Percentiles rank a stretch among this genome's conserved stretches.
phyloP scores from a whole-genome alignment of 1,140 invertebrate genomes.

The Cecropterus lyciades region DNA sequence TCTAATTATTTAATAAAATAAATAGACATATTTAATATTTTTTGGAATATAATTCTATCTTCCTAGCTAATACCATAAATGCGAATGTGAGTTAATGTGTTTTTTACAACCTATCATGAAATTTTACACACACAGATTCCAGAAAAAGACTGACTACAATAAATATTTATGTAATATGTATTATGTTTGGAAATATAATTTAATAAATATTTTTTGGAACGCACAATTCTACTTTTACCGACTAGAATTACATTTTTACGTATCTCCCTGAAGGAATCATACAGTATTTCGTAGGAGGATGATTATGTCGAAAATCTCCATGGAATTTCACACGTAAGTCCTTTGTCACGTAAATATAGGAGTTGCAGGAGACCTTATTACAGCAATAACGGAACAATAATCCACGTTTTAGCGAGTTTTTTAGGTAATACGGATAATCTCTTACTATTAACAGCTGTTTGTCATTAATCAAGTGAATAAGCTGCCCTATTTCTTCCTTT shows the following conservation, averaged over 20 bases:
- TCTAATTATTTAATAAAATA: no score
- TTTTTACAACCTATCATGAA: no score
- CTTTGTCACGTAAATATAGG: slow-evolving; percentile 42
- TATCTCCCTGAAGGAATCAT: slow-evolving; percentile 37
- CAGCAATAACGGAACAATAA: slow-evolving; percentile 45
- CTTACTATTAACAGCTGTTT: slow-evolving; percentile 42
- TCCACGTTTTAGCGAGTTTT: slow-evolving; percentile 25
- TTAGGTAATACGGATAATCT: slow-evolving; percentile 50
- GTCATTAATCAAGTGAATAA: slow-evolving; percentile 46
- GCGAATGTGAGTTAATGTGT: no score
- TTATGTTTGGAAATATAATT: no score
- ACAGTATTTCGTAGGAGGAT: slow-evolving; percentile 37
- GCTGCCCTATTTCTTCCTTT: slow-evolving; percentile 7
- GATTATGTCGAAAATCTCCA: slow-evolving; percentile 35
- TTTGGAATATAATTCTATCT: no score
- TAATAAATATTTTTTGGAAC: no score
- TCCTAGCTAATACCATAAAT: no score
- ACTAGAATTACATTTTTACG: slow-evolving; percentile 32
- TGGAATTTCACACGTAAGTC: slow-evolving; percentile 31
- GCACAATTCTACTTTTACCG: no score
- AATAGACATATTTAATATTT: no score
- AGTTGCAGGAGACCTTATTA: slow-evolving; percentile 45
- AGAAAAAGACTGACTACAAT: no score
- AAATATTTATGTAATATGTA: no score
- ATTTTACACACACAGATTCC: no score